A percentile compares a stretch with the other conserved stretches of the same genome.
Evolutionary conservation across 2,113 vertebrate species (phyloP).

Genomic region (Hemiprocne comata): DNA sequence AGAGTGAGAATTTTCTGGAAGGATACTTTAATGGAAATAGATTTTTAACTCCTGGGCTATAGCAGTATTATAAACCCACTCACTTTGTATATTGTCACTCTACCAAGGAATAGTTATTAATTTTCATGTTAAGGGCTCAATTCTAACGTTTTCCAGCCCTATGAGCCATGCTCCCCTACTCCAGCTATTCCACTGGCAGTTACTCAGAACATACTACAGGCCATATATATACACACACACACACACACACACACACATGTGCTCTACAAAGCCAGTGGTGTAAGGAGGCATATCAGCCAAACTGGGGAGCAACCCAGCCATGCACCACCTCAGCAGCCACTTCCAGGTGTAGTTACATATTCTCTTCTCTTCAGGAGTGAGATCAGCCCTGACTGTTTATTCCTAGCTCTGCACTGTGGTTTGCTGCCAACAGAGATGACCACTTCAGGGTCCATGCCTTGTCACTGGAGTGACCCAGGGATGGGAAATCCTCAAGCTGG

Average conservation of each 20-base stretch:
- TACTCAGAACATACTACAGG: not conserved
- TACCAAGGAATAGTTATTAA: not conserved
- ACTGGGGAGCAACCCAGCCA: not conserved
- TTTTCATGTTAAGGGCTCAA: constrained; percentile 9
- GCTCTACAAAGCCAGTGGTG: not conserved
- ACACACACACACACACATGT: not conserved
- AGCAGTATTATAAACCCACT: not conserved
- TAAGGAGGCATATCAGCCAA: not conserved
- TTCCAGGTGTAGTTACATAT: not conserved
- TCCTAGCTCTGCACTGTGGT: not conserved
- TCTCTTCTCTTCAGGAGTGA: not conserved
- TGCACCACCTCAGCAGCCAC: not conserved
- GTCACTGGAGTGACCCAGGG: not conserved
- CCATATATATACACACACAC: not conserved
- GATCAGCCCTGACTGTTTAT: not conserved
- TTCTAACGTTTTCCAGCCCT: not conserved
- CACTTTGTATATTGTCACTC: not conserved
- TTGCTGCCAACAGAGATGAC: not conserved
- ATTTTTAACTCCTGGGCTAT: constrained; percentile 17
- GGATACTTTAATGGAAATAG: constrained; percentile 13
- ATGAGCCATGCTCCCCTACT: not conserved
- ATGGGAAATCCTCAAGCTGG: not conserved
- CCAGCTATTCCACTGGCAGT: not conserved
- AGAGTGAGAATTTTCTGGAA: constrained; percentile 53
- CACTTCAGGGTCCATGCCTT: not conserved